A percentile compares a stretch with the other conserved stretches of the same genome.
Evolutionary conservation across 1,140 invertebrate genomes (phyloP).

Genomic region (Bombus waltoni): DNA sequence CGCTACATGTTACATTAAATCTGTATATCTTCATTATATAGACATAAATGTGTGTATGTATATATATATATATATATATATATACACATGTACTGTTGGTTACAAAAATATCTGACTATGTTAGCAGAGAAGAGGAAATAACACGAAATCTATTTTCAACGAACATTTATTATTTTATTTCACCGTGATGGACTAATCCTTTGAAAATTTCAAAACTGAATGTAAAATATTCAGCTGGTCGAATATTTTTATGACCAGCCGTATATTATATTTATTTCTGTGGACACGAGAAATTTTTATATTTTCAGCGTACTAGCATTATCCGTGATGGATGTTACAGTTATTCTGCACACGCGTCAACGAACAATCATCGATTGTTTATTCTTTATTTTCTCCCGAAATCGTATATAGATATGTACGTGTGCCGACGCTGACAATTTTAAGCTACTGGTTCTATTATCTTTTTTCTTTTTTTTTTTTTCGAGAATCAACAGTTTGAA

Average conservation of each 20-base stretch:
- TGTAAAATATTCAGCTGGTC: neutral
- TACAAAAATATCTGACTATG: neutral
- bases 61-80: too few species aligned
- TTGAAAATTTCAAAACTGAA: neutral
- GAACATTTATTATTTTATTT: neutral
- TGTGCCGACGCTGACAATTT: neutral
- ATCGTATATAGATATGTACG: neutral
- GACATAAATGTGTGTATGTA: too few species aligned
- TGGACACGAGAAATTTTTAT: neutral
- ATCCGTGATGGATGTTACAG: neutral
- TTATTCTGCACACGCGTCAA: neutral
- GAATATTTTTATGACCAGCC: neutral
- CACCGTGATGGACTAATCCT: neutral
- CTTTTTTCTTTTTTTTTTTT: neutral
- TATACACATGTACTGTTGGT: too few species aligned
- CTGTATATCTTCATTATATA: too few species aligned
- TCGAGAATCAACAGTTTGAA: neutral
- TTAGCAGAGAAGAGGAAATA: neutral
- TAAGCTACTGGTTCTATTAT: neutral
- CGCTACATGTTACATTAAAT: too few species aligned
- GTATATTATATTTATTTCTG: neutral
- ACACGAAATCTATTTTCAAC: neutral
- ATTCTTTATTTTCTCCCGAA: neutral
- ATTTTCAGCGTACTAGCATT: neutral
- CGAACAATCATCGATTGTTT: neutral